phyloP scores from a whole-genome alignment of 1,140 invertebrate genomes.

The Subanguina moxae region DNA sequence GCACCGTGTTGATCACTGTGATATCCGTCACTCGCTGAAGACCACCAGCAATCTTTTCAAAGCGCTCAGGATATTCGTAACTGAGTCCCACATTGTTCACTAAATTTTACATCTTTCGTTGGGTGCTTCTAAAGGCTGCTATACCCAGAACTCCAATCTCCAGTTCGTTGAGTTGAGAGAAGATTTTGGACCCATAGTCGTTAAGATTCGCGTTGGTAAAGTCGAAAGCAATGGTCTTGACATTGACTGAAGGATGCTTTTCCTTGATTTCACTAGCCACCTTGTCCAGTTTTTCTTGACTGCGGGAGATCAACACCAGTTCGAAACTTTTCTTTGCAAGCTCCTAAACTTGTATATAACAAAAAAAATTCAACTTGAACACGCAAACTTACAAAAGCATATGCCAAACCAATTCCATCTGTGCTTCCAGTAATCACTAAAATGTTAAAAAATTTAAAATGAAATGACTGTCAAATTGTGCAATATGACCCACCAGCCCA shows the following conservation, averaged over 20 bases:
- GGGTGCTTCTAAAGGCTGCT: not conserved
- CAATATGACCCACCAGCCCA: slow-evolving; percentile 48
- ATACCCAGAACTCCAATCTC: slow-evolving; percentile 51
- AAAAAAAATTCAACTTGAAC: no score
- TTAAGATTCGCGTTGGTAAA: slow-evolving; percentile 40
- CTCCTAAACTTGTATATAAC: no score
- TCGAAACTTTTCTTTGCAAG: slow-evolving; percentile 53
- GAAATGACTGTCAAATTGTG: not conserved
- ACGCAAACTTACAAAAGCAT: slow-evolving; percentile 29
- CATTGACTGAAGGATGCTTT: slow-evolving; percentile 14
- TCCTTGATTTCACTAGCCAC: slow-evolving; percentile 48
- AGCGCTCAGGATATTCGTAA: slow-evolving; percentile 55
- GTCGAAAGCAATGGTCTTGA: slow-evolving; percentile 45
- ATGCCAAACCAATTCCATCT: slow-evolving; percentile 58
- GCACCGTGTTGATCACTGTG: slow-evolving; percentile 40
- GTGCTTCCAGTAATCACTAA: slow-evolving; percentile 54
- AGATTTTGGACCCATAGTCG: slow-evolving; percentile 41
- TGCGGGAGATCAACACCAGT: slow-evolving; percentile 50
- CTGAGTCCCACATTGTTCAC: slow-evolving; percentile 57
- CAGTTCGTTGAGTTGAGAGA: slow-evolving; percentile 38
- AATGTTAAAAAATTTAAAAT: not conserved
- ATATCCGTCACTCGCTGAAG: slow-evolving; percentile 48
- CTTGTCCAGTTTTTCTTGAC: slow-evolving; percentile 45
- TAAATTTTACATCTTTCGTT: slow-evolving; percentile 24
- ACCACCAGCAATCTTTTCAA: slow-evolving; percentile 51